Conservation (phyloP, 2,113 vertebrate species). For the Xenopus borealis region DNA sequence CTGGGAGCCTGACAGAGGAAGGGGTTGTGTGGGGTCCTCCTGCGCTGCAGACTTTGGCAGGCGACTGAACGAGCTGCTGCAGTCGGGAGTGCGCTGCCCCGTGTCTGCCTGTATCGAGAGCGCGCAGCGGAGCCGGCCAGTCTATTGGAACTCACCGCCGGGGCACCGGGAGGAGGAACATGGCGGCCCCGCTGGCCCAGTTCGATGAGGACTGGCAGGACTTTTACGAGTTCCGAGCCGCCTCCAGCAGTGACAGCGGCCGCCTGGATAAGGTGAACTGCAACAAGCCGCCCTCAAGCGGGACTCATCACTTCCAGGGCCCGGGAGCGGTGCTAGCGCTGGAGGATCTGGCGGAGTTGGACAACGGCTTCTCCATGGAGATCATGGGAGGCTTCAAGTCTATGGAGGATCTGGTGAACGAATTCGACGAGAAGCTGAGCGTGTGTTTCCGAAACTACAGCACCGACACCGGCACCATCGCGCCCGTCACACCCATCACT, state of each 20-base stretch:
- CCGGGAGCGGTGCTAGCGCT: conserved; percentile 56
- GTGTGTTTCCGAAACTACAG: conserved; percentile 82
- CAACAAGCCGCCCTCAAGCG: conserved; percentile 46
- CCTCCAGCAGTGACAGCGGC: conserved; percentile 48
- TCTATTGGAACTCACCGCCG: background rate
- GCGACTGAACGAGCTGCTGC: too few relatives aligned
- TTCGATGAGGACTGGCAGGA: conserved; percentile 97
- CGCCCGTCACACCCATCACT: conserved; percentile 78
- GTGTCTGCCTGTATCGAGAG: too few relatives aligned
- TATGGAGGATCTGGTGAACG: conserved; percentile 77
- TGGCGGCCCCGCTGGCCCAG: conserved; percentile 84
- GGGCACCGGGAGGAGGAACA: conserved; percentile 54
- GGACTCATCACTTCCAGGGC: conserved; percentile 29
- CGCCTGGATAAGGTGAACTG: conserved; percentile 67
- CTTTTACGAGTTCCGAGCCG: conserved; percentile 90
- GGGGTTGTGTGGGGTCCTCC: too few relatives aligned
- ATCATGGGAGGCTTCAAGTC: conserved; percentile 69
- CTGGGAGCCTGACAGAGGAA: too few relatives aligned
- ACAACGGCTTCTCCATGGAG: conserved; percentile 72
- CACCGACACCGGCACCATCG: conserved; percentile 65
- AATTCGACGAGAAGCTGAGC: conserved; percentile 82
- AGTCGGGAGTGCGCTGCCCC: too few relatives aligned
- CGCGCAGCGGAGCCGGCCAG: too few relatives aligned
- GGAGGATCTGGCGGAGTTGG: conserved; percentile 67
- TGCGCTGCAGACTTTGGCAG: too few relatives aligned